These are phyloP conservation scores for Eledona agricola DNA, from an alignment of 2,888 invertebrate genomes.

Conservation along the genomic window DNA sequence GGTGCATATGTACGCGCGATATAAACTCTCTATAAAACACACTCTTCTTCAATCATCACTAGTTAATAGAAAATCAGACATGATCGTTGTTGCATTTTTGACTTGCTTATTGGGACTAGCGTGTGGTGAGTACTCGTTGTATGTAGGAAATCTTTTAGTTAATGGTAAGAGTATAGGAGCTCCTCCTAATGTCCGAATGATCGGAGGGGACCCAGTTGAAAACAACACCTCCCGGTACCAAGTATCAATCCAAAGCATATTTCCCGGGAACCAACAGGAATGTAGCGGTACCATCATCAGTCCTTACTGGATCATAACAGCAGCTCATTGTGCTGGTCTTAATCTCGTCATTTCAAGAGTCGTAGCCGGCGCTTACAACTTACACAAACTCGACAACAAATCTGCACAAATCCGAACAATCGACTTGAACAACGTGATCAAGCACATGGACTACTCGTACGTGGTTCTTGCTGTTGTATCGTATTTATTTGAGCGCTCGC, in stretches of 20 bases:
- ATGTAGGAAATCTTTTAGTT: slow-evolving; percentile 1
- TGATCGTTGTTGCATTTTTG: too few species aligned
- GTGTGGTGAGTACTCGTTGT: too few species aligned
- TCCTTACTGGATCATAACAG: slow-evolving; percentile 29
- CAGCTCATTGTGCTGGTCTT: slow-evolving; percentile 21
- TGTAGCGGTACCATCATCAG: slow-evolving; percentile 24
- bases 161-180: slow-evolving; percentile 2
- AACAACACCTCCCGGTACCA: slow-evolving; percentile 10
- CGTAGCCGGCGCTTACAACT: slow-evolving; percentile 22
- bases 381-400: slow-evolving; percentile 5
- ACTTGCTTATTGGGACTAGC: too few species aligned
- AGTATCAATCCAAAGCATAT: slow-evolving; percentile 18
- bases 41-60: too few species aligned
- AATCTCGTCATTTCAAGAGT: slow-evolving; percentile 7
- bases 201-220: slow-evolving; percentile 5
- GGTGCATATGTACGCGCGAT: too few species aligned
- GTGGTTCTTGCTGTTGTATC: neutral
- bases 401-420: slow-evolving; percentile 13
- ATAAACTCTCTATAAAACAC: too few species aligned
- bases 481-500: slow-evolving; percentile 4
- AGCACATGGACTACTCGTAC: slow-evolving; percentile 17
- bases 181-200: neutral
- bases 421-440: slow-evolving; percentile 10
- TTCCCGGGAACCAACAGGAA: slow-evolving; percentile 3
- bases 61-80: too few species aligned